Evolutionary conservation across 2,888 invertebrate genomes (phyloP), one percentile per base, ranked within the genome.

Genomic region (Gibbula magus): DNA sequence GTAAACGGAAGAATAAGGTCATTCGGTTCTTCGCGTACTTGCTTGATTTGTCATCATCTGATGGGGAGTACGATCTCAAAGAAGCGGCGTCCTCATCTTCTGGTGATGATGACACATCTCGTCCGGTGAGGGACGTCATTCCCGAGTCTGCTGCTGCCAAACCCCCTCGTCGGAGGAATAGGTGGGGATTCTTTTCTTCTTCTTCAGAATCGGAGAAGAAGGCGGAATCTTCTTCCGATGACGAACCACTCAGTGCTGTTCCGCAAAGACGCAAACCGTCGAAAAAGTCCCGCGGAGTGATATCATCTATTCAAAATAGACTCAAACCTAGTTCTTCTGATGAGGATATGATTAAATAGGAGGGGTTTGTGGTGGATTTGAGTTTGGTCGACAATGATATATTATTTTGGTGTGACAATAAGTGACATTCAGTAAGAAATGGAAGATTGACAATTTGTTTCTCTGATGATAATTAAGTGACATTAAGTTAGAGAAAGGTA

Each of bases 11-110:
- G 10, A 81, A 82, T 35, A 79, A 81, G 32, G 54, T 84, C 8
- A 82, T 77, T 45, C 81, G 81, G 53, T 84, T 84, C 73, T 77
- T 84, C 25, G 81, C 82, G 8, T 84, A 82, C 1, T 45, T 84
- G 20, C 73, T 84, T 66, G 82, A 82, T 2, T 51, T 83, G 54
- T 84, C 84, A 0, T 84, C 84, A 2, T 84, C 83, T 0, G 79
- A 79, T n/a, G 84, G 82, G 8, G 78, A 80, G 3, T 81, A 81
- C n/a, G 81, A 81, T 20, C 25, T 25, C 25, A 51, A 51, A 51
- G 51, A 51, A 20, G 51, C 51, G 2, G 39, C 74, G 45, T 74
- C 74, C 0, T 51, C 45, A 51, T 74, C 74, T 7, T 74, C 74
- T 52, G 25, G 32, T n/a, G 74, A 74, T n/a, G 20, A 18, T 52